Evolutionary conservation across 2,797 vertebrate species (phyloP).

Genomic region (Pyrocephalus nanus): DNA sequence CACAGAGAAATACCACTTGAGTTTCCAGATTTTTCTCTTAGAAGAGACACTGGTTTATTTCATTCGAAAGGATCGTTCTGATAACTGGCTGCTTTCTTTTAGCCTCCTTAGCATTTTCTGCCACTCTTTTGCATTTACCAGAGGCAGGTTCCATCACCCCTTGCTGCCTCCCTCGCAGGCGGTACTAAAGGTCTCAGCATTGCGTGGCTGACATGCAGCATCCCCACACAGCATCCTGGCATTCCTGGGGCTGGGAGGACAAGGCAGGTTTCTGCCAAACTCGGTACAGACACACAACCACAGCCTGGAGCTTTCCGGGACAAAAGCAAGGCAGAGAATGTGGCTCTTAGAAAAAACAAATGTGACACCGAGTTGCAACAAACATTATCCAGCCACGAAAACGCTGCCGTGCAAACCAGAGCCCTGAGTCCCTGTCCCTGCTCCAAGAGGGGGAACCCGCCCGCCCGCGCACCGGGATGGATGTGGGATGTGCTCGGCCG

Average conservation of each 20-base stretch:
- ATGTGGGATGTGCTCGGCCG: neutral
- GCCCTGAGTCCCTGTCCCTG: neutral
- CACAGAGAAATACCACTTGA: neutral
- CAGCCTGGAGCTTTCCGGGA: neutral
- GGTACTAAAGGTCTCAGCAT: neutral
- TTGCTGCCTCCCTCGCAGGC: neutral
- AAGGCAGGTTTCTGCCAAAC: neutral
- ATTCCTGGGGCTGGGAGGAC: neutral
- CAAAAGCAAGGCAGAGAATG: neutral
- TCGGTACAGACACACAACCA: rapidly evolving
- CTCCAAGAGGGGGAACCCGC: neutral
- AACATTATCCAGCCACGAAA: neutral
- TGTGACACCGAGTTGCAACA: neutral
- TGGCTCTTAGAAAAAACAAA: neutral
- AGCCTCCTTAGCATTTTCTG: neutral
- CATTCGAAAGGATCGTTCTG: neutral
- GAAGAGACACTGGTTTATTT: neutral
- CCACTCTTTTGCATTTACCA: neutral
- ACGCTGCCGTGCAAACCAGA: rapidly evolving
- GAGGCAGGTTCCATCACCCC: neutral
- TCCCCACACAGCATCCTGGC: neutral
- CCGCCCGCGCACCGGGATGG: neutral
- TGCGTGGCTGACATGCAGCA: neutral
- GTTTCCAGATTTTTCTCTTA: neutral
- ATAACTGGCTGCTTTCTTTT: neutral